Evolutionary conservation across 2,113 vertebrate genomes (phyloP), one percentile per base, ranked within the genome.

Genomic region (Piprites chloris): DNA sequence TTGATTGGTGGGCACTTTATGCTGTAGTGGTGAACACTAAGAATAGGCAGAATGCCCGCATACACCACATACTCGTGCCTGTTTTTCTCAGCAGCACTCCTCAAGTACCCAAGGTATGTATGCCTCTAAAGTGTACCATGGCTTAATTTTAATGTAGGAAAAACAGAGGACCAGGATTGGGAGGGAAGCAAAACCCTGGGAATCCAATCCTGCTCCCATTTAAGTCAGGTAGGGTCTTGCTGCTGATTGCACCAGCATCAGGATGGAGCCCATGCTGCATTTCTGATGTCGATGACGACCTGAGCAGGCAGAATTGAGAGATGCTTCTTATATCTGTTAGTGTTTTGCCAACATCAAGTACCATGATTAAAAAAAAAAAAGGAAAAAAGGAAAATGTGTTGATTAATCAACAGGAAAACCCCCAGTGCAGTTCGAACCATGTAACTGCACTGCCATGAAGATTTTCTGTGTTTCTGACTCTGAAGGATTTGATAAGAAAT

Each of bases 401-500:
- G 61, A 79, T 91, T 91, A 89, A 56, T 49, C 92, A 73, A 73
- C 21, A 87, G 61, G 47, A 74, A 95, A 80, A 95, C 59, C 3
- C n/a, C 33, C 49, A 53, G 24, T 21, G 37, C 39, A 59, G 11
- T 61, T 21, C 61, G 88, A 86, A 85, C 24, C 47, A 65, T 20
- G 81, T 56, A 83, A 49, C 24, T 39, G 42, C 24, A 32, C 41
- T 39, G 72, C 59, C 81, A 35, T 3, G 2, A 80, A 83, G 72
- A 89, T 81, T 90, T 83, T 50, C 89, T 65, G 35, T n/a, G 11
- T 77, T 91, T 90, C 52, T 94, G 55, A 85, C 81, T 33, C 37
- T 30, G 44, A 85, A 93, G 23, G 84, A 93, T 86, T 94, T 68
- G 83, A 30, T 88, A 96, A 95, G 49, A 92, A 95, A 95, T 84